Evolutionary conservation across 2,113 vertebrate species (phyloP), one percentile per base, ranked within the genome.

Genomic region (Mormyrus lacerda): DNA sequence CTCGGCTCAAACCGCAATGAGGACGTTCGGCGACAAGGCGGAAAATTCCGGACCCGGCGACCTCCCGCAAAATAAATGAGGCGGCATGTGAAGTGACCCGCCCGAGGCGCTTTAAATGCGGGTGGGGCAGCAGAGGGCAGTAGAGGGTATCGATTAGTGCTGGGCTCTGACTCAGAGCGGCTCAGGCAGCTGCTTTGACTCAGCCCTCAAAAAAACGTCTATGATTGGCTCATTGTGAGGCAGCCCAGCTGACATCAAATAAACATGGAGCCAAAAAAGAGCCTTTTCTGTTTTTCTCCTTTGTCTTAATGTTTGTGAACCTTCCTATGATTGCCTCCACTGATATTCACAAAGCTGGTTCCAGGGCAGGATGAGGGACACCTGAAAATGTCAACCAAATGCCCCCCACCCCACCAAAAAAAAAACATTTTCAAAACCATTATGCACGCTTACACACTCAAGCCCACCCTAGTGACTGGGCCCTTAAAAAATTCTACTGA

Each of bases 81-180:
- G 93, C 90, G 89, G 88, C 91, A 1, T n/a, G 73, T 91, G 79
- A 90, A 95, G 92, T 93, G 93, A 92, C 92, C 93, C 92, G 92
- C 92, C 58, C 45, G 92, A 93, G 94, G 94, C 94, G 94, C 94
- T 95, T 95, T 94, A 94, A 93, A 95, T 95, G 94, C 93, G 92
- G 55, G 93, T 91, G 88, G 92, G 93, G 91, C 91, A 91, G 91
- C 85, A 61, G 89, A 90, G 92, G 92, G 90, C 90, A 91, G 92
- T 92, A 92, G 92, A 92, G 92, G 94, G 93, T 95, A 95, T 95
- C 94, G 94, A 96, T 95, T 95, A 93, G 94, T 94, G 92, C 92
- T 94, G 93, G 94, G 94, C 55, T 47, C 82, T 42, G 39, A 86
- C 93, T 96, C 94, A 94, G 92, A 91, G 90, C 91, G 93, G 94